Conservation (phyloP, 2,888 invertebrate species). For the Nephrotoma flavescens region DNA sequence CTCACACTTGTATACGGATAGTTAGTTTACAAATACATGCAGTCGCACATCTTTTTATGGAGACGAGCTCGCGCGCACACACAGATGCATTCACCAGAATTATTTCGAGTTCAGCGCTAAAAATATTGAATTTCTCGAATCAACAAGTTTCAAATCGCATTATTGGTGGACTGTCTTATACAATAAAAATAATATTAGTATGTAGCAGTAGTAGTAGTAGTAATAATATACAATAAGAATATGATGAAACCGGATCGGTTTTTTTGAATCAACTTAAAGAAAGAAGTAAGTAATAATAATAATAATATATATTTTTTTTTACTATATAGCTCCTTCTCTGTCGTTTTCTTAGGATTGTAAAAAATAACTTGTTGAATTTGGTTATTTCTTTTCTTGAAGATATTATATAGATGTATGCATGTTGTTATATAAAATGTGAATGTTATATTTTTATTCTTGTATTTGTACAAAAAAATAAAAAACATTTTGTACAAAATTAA, state of each 20-base stretch:
- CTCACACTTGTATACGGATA: neutral
- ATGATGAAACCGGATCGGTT: constrained; percentile 5
- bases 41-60: neutral
- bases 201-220: neutral
- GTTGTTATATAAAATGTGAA: neutral
- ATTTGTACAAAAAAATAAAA: neutral
- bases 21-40: neutral
- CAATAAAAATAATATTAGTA: neutral
- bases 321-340: neutral
- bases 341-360: neutral
- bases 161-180: neutral
- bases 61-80: neutral
- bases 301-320: neutral
- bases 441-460: neutral
- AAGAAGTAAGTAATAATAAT: neutral
- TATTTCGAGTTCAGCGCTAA: constrained; percentile 1
- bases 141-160: constrained; percentile 5
- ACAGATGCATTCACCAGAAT: neutral
- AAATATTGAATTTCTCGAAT: constrained; percentile 5
- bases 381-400: neutral
- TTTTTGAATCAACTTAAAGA: neutral
- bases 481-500: neutral
- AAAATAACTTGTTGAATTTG: neutral
- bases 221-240: neutral
- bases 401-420: neutral